These are phyloP conservation scores for Pterobdella sp. DNA, from an alignment of 2,888 invertebrate species.

Conservation along the genomic window DNA sequence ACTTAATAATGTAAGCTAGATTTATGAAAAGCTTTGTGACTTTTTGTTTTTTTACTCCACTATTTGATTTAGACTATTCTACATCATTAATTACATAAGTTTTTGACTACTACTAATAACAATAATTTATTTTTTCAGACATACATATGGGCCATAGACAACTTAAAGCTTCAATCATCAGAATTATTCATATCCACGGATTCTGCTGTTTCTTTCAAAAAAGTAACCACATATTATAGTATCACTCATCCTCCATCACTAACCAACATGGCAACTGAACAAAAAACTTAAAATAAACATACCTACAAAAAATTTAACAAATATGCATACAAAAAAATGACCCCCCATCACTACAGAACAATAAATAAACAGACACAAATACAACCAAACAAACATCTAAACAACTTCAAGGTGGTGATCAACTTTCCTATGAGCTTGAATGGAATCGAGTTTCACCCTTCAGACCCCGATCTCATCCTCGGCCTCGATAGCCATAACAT, in stretches of 20 bases:
- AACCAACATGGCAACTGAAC: too few species aligned
- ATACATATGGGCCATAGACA: constrained; percentile 5
- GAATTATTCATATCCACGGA: background rate
- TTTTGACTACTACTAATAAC: too few species aligned
- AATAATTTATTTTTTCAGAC: background rate
- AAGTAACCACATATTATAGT: too few species aligned
- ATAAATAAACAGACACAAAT: too few species aligned
- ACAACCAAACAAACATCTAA: too few species aligned
- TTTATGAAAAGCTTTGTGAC: background rate
- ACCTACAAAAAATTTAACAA: too few species aligned
- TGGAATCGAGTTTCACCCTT: constrained; percentile 13
- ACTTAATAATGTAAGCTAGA: too few species aligned
- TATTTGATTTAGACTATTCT: background rate
- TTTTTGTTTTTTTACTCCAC: background rate
- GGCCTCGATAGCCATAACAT: background rate
- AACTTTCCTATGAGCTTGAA: background rate
- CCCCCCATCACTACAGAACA: too few species aligned
- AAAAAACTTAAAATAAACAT: too few species aligned
- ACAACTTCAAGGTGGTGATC: background rate
- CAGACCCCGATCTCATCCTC: background rate
- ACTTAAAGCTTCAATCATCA: background rate
- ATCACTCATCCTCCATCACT: too few species aligned
- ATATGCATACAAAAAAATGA: too few species aligned
- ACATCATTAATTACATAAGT: background rate
- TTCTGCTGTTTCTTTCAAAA: background rate